Base-by-base conservation (phyloP, 92 coral and sea anemone species). In the Ricordea florida region DNA sequence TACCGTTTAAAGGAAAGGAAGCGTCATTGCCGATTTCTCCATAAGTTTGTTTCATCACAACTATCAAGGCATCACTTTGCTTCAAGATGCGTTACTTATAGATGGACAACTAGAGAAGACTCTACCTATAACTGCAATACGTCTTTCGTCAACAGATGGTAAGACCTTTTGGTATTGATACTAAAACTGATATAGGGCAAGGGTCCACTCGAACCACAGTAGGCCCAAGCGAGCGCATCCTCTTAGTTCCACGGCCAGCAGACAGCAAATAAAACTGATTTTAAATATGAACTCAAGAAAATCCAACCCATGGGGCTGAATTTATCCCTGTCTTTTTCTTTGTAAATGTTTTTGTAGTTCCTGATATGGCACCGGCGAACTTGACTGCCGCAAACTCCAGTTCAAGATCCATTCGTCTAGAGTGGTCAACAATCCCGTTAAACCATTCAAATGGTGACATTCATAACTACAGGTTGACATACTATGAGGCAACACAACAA, bases 141-240 rank as follows among this genome's bases (percentile, higher is more conserved):
- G 68, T 17, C 46, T 93, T 37, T 37, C 89, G 20, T 84, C 98
- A 44, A 42, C 38, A 38, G 98, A 93, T 49, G 98, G 98, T 93
- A 78, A 62, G 93, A 16, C 32, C 18, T 28, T n/a, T n/a, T n/a
- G n/a, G n/a, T n/a, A n/a, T n/a, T n/a, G n/a, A n/a, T n/a, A n/a
- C n/a, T n/a, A n/a, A n/a, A n/a, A n/a, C n/a, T n/a, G n/a, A n/a
- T n/a, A n/a, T n/a, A n/a, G n/a, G n/a, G n/a, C n/a, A n/a, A n/a
- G n/a, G n/a, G n/a, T 9, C 10, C 20, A 1, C 13, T 45, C 21
- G 22, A 17, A 6, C 36, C 25, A 24, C 43, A n/a, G n/a, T n/a
- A n/a, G n/a, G n/a, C n/a, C n/a, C n/a, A n/a, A n/a, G n/a, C n/a
- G n/a, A n/a, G n/a, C n/a, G n/a, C n/a, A n/a, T n/a, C n/a, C n/a